Evolutionary conservation across 1,140 invertebrate genomes (phyloP).

Genomic region (Gonioctena quinquepunctata): DNA sequence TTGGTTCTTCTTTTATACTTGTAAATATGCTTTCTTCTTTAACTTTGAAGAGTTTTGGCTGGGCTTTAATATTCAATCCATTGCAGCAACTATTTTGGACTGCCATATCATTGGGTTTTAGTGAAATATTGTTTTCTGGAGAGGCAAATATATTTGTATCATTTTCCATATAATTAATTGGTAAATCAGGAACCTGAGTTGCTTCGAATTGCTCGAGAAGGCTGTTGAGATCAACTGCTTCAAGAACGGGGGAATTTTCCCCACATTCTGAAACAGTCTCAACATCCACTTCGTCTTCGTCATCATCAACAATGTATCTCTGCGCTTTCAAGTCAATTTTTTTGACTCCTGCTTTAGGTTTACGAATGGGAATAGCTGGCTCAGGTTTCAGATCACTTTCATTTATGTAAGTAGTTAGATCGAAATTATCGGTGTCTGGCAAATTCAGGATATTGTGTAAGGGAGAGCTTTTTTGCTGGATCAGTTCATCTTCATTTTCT

Average conservation of each 20-base stretch:
- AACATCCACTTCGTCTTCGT: slow-evolving; percentile 43
- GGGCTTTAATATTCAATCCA: background rate
- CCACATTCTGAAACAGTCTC: slow-evolving; percentile 43
- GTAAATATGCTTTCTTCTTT: background rate
- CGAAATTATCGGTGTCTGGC: slow-evolving; percentile 6
- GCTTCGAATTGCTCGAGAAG: slow-evolving; percentile 63
- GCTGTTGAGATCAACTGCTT: slow-evolving; percentile 59
- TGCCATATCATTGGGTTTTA: background rate
- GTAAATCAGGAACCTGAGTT: slow-evolving; percentile 24
- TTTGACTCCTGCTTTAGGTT: slow-evolving; percentile 37
- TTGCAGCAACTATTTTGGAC: background rate
- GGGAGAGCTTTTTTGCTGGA: background rate
- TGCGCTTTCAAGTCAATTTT: slow-evolving; percentile 45
- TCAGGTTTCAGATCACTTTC: background rate
- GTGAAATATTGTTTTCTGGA: background rate
- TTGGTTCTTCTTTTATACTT: background rate
- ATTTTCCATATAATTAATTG: background rate
- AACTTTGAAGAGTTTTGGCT: background rate
- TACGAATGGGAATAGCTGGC: background rate
- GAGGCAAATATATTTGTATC: background rate
- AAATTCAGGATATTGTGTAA: background rate
- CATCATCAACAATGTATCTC: slow-evolving; percentile 42
- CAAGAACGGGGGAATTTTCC: slow-evolving; percentile 50
- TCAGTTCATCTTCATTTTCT: background rate
- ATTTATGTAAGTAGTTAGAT: slow-evolving; percentile 14